A percentile compares a stretch with the other conserved stretches of the same genome.
Conservation (phyloP, 1,140 invertebrate species). For the Steinernema khuongi region DNA sequence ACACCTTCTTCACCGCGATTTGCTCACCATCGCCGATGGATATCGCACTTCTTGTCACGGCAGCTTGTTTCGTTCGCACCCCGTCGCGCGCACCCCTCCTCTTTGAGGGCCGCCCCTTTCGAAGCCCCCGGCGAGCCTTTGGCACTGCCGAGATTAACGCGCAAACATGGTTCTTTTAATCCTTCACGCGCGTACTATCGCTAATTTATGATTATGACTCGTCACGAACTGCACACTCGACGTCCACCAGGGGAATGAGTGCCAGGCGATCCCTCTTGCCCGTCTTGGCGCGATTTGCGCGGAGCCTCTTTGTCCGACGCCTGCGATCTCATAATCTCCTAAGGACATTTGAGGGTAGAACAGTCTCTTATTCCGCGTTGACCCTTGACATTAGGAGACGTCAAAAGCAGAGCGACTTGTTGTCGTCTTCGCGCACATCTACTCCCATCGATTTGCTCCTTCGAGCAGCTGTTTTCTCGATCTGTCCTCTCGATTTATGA, state of each 20-base stretch:
- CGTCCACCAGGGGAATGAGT: background rate
- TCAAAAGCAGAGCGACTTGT: conserved; percentile 10
- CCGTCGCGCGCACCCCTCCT: background rate
- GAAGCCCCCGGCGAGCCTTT: background rate
- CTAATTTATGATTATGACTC: conserved; percentile 13
- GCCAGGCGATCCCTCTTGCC: background rate
- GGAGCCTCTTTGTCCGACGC: background rate
- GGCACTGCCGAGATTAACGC: background rate
- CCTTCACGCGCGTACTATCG: background rate
- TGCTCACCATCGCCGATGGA: background rate
- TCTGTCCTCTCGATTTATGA: background rate
- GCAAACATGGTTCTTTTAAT: background rate
- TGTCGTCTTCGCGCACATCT: background rate
- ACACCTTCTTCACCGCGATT: background rate
- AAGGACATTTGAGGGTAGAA: background rate
- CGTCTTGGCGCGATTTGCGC: background rate
- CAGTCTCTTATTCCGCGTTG: background rate
- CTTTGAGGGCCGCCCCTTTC: background rate
- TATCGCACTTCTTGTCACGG: background rate
- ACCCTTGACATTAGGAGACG: background rate
- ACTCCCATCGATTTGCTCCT: background rate
- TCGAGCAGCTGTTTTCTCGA: conserved; percentile 10
- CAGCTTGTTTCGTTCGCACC: background rate
- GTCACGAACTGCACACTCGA: background rate
- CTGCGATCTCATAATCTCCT: background rate